Conservation (phyloP, 2,113 vertebrate species). For the Nasalis larvatus region DNA sequence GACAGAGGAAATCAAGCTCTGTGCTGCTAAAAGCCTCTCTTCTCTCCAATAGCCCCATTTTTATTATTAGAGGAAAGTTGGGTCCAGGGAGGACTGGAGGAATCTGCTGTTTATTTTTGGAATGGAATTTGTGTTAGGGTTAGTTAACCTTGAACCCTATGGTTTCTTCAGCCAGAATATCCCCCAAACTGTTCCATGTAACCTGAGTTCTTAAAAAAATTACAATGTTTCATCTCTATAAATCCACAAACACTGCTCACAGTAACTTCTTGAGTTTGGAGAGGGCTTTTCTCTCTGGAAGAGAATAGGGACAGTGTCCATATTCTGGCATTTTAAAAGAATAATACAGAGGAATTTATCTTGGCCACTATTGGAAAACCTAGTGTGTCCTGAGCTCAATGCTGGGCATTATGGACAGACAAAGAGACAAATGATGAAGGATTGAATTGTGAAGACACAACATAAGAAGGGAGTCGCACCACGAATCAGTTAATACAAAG, state of each 20-base stretch:
- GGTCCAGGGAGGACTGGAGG: background rate
- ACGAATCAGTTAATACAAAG: background rate
- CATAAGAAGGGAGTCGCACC: background rate
- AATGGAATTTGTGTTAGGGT: background rate
- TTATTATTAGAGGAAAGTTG: background rate
- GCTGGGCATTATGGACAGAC: background rate
- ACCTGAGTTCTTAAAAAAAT: background rate
- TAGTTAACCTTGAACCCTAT: background rate
- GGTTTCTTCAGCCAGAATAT: background rate
- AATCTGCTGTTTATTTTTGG: background rate
- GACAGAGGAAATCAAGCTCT: background rate
- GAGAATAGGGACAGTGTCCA: background rate
- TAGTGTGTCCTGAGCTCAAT: background rate
- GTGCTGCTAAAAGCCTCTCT: background rate
- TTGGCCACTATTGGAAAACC: background rate
- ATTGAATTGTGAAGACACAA: background rate
- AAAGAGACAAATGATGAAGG: background rate
- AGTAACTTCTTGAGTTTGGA: background rate
- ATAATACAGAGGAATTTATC: background rate
- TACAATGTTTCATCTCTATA: background rate
- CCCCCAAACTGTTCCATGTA: background rate
- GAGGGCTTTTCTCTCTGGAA: background rate
- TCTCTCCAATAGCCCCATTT: background rate
- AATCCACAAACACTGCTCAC: background rate
- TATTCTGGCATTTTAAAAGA: background rate